Base-by-base conservation (phyloP, 2,888 invertebrate genomes). In the Drosophila suboccidentalis region DNA sequence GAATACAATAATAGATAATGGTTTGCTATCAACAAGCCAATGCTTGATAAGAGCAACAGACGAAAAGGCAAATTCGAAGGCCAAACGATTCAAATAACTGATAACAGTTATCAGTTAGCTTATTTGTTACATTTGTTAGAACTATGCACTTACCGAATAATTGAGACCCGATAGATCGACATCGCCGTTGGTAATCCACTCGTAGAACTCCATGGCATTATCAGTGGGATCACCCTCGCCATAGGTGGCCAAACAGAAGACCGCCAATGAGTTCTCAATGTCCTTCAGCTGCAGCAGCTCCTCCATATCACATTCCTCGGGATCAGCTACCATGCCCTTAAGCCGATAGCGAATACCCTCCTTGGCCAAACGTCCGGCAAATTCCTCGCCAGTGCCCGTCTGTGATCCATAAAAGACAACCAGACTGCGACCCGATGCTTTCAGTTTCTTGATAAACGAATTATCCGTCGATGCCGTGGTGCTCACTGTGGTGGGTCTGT, bases 221-320 rank as follows among this genome's bases (percentile, higher is more conserved):
- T 99, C 99, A 4, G 99, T 99, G 0, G 99, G 99, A 93, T 99
- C 99, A 41, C 99, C 99, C 94, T 99, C 99, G 36, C 99, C 99
- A 91, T 99, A 99, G 0, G 99, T 99, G 4, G 99, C 99, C 94
- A 99, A 94, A 92, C 98, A 98, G 92, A 99, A 99, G 46, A 99
- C 97, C 9, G 98, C 98, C 86, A 99, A 93, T 9, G 98, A 97
- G 92, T 98, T 98, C 60, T 96, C 94, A 87, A 99, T 97, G 61
- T 97, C 96, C 90, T 96, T 95, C 73, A 99, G 93, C 91, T 96
- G 96, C 0, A 96, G 94, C 65, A 99, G 93, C 92, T 99, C 98
- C 93, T 98, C 98, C 98, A 99, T 98, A 92, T 99, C 98, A 93
- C 98, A 98, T 93, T 99, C 99, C 93, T 99, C 99, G 11, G 99